A percentile compares a stretch with the other conserved stretches of the same genome.
Conservation (phyloP, 2,113 vertebrate species). For the Pteruthius melanotis region DNA sequence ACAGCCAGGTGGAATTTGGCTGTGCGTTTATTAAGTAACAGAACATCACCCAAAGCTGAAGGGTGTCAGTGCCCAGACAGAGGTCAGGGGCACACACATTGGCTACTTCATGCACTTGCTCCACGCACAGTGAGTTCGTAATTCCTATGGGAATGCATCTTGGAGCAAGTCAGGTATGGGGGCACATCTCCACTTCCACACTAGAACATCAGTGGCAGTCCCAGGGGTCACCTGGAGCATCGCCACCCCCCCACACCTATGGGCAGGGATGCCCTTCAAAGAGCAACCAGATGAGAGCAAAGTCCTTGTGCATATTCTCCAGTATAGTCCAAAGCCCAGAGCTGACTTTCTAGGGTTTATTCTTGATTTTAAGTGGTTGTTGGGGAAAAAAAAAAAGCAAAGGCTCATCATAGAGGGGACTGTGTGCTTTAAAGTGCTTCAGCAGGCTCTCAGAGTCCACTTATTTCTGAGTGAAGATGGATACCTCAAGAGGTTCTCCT, state of each 20-base stretch:
- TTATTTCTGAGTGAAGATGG: slow-evolving; percentile 51
- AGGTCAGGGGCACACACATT: background rate
- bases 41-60: background rate
- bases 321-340: background rate
- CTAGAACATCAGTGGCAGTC: background rate
- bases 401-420: background rate
- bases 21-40: background rate
- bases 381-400: background rate
- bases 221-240: background rate
- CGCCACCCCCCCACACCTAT: background rate
- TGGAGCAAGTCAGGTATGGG: background rate
- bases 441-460: background rate
- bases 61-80: background rate
- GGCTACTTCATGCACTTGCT: background rate
- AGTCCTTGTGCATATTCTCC: fast-evolving
- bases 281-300: background rate
- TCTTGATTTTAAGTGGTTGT: background rate
- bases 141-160: background rate
- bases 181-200: fast-evolving
- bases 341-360: background rate
- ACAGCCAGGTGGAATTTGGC: background rate
- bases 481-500: slow-evolving; percentile 54
- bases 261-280: background rate
- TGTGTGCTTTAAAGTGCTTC: background rate
- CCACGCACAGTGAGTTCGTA: background rate